phyloP scores from a whole-genome alignment of 2,888 invertebrate genomes.

The Liopterus haemorrhoidalis region DNA sequence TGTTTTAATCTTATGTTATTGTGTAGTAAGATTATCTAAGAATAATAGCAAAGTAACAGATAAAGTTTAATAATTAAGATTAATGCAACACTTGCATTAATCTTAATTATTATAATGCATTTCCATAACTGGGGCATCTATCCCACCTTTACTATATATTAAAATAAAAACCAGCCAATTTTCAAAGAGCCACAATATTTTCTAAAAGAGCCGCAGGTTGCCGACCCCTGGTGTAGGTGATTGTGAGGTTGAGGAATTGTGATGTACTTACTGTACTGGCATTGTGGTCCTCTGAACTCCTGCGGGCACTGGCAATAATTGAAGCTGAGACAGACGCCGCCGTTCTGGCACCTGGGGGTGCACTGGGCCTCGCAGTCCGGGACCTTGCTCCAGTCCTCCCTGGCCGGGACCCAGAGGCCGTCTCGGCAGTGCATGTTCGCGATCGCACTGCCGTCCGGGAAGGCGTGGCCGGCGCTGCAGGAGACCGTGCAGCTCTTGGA shows the following conservation, averaged over 20 bases:
- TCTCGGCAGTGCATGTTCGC: slow-evolving; percentile 63
- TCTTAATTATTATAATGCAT: too few species aligned
- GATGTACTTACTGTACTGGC: slow-evolving; percentile 51
- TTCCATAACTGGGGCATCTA: too few species aligned
- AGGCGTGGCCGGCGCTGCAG: slow-evolving; percentile 38
- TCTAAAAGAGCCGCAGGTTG: not conserved
- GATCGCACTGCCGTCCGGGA: slow-evolving; percentile 63
- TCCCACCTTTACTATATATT: too few species aligned
- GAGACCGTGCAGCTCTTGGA: slow-evolving; percentile 15
- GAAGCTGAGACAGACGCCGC: slow-evolving; percentile 71
- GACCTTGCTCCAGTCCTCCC: slow-evolving; percentile 55
- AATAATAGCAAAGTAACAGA: too few species aligned
- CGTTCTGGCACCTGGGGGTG: slow-evolving; percentile 69
- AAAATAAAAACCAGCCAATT: too few species aligned
- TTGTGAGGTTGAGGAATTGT: not conserved
- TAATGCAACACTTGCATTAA: too few species aligned
- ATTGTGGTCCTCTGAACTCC: slow-evolving; percentile 63
- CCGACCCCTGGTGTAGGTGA: not conserved
- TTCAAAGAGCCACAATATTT: too few species aligned
- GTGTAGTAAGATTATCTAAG: too few species aligned
- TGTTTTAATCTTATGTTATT: too few species aligned
- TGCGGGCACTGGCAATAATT: slow-evolving; percentile 75
- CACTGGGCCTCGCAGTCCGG: slow-evolving; percentile 70
- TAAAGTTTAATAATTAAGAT: too few species aligned
- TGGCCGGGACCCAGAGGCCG: slow-evolving; percentile 64